Conservation (phyloP, 2,888 invertebrate genomes). For the Scaeva pyrastri region DNA sequence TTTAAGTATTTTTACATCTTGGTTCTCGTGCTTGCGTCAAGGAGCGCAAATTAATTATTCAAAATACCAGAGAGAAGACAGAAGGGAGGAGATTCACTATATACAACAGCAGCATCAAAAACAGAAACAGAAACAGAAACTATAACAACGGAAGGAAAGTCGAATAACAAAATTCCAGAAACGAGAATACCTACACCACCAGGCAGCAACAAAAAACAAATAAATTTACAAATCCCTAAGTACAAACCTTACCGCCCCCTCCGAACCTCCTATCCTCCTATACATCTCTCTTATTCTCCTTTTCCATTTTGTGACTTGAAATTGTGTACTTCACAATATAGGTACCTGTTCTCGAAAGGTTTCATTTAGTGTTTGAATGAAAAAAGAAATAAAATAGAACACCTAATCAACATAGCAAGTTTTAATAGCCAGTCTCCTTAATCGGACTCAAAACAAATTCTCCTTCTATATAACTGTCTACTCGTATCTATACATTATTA, state of each 20-base stretch:
- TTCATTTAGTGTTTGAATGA: constrained; percentile 12
- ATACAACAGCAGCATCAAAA: background rate
- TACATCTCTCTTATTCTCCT: background rate
- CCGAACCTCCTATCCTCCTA: too few relatives aligned
- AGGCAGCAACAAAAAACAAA: constrained; percentile 42
- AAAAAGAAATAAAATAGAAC: background rate
- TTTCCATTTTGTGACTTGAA: constrained; percentile 3
- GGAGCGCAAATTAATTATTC: constrained; percentile 66
- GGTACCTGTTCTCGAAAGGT: constrained; percentile 14
- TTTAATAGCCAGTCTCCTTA: constrained; percentile 32
- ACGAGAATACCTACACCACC: constrained; percentile 37
- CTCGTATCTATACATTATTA: too few relatives aligned
- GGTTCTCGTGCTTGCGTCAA: constrained; percentile 17
- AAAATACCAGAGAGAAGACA: constrained; percentile 42
- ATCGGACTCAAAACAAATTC: constrained; percentile 50
- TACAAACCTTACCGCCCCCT: background rate
- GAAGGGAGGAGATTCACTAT: constrained; percentile 20
- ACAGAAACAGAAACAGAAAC: background rate
- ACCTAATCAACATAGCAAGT: constrained; percentile 2
- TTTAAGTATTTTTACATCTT: constrained; percentile 47
- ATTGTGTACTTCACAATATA: background rate
- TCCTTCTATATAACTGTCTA: background rate
- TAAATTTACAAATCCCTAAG: constrained; percentile 52
- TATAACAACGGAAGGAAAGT: constrained; percentile 2
- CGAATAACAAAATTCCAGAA: constrained; percentile 27